Percentiles rank a stretch among this genome's conserved stretches.
Evolutionary conservation across 2,797 vertebrate genomes (phyloP).

Genomic region (Eptatretus atami): DNA sequence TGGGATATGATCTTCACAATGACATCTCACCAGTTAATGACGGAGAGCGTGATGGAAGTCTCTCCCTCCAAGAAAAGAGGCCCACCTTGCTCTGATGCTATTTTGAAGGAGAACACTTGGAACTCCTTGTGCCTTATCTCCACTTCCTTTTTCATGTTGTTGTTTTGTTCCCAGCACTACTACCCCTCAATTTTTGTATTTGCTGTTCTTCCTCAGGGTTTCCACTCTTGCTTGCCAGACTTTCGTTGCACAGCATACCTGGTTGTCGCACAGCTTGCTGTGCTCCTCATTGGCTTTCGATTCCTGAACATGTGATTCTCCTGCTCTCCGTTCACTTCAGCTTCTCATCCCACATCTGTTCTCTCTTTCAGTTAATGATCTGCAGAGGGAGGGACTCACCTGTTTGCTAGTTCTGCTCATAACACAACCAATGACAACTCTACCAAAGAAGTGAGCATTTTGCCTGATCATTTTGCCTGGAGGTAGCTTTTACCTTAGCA

Average conservation of each 20-base stretch:
- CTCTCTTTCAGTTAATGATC: slow-evolving; percentile 9
- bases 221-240: slow-evolving; percentile 43
- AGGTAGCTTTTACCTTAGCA: too few relatives aligned
- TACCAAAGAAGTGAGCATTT: slow-evolving; percentile 33
- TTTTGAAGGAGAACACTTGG: too few relatives aligned
- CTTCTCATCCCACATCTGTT: slow-evolving; percentile 16
- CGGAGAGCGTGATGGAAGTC: too few relatives aligned
- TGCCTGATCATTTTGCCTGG: neutral
- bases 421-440: slow-evolving; percentile 32
- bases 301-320: slow-evolving; percentile 30
- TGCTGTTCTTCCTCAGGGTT: slow-evolving; percentile 24
- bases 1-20: too few relatives aligned
- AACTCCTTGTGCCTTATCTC: too few relatives aligned
- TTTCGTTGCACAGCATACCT: slow-evolving; percentile 63
- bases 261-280: slow-evolving; percentile 51
- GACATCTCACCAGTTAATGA: too few relatives aligned
- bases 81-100: too few relatives aligned
- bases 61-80: too few relatives aligned
- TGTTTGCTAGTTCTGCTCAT: slow-evolving; percentile 47
- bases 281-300: slow-evolving; percentile 29
- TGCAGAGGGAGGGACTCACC: slow-evolving; percentile 33
- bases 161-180: neutral
- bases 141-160: too few relatives aligned
- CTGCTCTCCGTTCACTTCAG: slow-evolving; percentile 32
- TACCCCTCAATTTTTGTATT: slow-evolving; percentile 5